Conservation (phyloP, 2,113 vertebrate genomes). For the Trichomycterus rosablanca region DNA sequence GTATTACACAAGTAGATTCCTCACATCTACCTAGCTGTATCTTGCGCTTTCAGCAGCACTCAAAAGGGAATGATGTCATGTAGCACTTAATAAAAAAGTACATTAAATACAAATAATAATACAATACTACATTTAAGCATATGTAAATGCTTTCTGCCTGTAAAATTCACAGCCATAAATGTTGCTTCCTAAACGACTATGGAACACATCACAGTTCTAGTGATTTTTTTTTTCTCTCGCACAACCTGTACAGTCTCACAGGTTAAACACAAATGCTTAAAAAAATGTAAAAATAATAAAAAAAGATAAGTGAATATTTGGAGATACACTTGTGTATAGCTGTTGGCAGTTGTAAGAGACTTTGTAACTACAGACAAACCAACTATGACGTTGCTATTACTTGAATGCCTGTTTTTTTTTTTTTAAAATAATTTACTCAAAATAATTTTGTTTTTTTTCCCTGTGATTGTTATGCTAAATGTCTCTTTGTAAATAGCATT, state of each 20-base stretch:
- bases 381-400: slow-evolving; percentile 97
- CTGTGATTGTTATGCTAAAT: slow-evolving; percentile 91
- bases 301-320: slow-evolving; percentile 1
- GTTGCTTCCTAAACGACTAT: slow-evolving; percentile 68
- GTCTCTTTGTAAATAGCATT: slow-evolving; percentile 81
- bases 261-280: slow-evolving; percentile 34
- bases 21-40: slow-evolving; percentile 27
- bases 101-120: too few species aligned
- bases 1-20: slow-evolving; percentile 38
- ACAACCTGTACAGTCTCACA: slow-evolving; percentile 6
- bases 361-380: slow-evolving; percentile 65
- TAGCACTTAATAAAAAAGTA: slow-evolving; percentile 46
- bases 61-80: slow-evolving; percentile 65
- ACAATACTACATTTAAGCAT: slow-evolving; percentile 38
- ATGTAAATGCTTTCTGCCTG: slow-evolving; percentile 70
- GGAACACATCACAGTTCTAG: slow-evolving; percentile 9
- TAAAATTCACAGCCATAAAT: slow-evolving; percentile 83
- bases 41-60: slow-evolving; percentile 72
- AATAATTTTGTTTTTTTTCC: slow-evolving; percentile 64
- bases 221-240: slow-evolving; percentile 12
- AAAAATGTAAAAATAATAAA: background rate
- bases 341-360: slow-evolving; percentile 66
- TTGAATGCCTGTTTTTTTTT: slow-evolving; percentile 97
- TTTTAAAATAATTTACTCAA: slow-evolving; percentile 65
- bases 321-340: slow-evolving; percentile 25